Evolutionary conservation across 2,888 invertebrate species (phyloP), one percentile per base, ranked within the genome.

Genomic region (Caenorhabditis sp.): DNA sequence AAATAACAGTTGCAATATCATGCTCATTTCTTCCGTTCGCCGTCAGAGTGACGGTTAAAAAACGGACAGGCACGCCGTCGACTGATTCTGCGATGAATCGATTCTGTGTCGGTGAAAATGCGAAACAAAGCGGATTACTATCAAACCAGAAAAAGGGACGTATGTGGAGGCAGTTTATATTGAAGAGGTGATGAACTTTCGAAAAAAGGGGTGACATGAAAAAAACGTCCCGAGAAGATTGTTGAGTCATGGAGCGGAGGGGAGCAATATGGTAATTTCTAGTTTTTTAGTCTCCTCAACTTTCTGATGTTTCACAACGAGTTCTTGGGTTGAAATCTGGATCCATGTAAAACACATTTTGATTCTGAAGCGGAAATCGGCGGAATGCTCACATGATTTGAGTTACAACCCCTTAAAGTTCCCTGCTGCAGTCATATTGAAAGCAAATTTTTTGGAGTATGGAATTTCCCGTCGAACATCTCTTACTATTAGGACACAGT

Each of bases 61-160:
- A 75, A 75, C 24, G 63, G 66, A 12, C n/a, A 47, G 19, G 8
- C 10, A 73, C 28, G 28, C 16, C 41, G 56, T n/a, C 26, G 38
- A 68, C 31, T 58, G 76, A 66, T 61, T 68, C 68, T 26, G 12
- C 22, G 22, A 49, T 69, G 44, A 44, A 59, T 58, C 54, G 41
- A 44, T 70, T 44, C 28, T 51, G 41, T 70, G 66, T 41, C 31
- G 64, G 26, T 66, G 74, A 58, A 68, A 68, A 59, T 41, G 64
- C 38, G 69, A 77, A 76, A 77, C 69, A 77, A 77, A 77, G 76
- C 76, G 76, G 76, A 77, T 77, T 77, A 77, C 76, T 54, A 69
- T 77, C 69, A 77, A 77, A 77, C 76, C 76, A 77, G 76, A 77
- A 61, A 35, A 22, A 31, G n/a, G n/a, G 38, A 8, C 1, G 35